Evolutionary conservation across 2,888 invertebrate species (phyloP), one percentile per base, ranked within the genome.

Genomic region (Pimpla rufipes): DNA sequence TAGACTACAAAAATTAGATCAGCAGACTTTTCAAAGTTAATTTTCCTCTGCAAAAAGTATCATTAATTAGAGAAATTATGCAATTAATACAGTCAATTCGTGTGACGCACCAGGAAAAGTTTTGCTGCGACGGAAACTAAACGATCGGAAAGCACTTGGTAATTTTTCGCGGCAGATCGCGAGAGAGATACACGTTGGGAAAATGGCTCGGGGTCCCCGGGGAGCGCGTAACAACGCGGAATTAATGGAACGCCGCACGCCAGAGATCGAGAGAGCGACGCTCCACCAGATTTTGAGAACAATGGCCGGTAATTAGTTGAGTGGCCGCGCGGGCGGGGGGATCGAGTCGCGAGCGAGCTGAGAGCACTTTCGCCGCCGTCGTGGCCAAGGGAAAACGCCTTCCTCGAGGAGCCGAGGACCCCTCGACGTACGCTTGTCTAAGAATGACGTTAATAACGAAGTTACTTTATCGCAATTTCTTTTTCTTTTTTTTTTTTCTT

Each of bases 261-360:
- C 35, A 29, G 64, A 66, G 67, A 68, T 57, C 55, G 13, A 42
- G 57, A 45, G 59, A 57, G 74, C 76, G 83, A 71, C n/a, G 68
- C 77, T 80, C 80, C 42, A 74, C 77, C 74, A 78, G 88, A 91
- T 91, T 90, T 88, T 88, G 85, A 80, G 88, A 89, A 92, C 92
- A 92, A 92, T 92, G 85, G 84, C 73, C 84, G 85, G 90, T 92
- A 92, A 92, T 93, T 92, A 92, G 92, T 92, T 87, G 89, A 93
- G 93, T 92, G 91, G 90, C 87, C 59, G 68, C 66, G 64, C 52
- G 55, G 77, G 52, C 11, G 74, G 55, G 66, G 50, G 57, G 59
- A 71, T 57, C 45, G 40, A 79, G 52, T 66, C 23, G 52, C 42
- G 21, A 57, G 23, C 64, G 81, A 57, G 57, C 68, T 68, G 77